Evolutionary conservation across 2,113 vertebrate species (phyloP), one percentile per base, ranked within the genome.

Genomic region (Neofelis nebulosa): DNA sequence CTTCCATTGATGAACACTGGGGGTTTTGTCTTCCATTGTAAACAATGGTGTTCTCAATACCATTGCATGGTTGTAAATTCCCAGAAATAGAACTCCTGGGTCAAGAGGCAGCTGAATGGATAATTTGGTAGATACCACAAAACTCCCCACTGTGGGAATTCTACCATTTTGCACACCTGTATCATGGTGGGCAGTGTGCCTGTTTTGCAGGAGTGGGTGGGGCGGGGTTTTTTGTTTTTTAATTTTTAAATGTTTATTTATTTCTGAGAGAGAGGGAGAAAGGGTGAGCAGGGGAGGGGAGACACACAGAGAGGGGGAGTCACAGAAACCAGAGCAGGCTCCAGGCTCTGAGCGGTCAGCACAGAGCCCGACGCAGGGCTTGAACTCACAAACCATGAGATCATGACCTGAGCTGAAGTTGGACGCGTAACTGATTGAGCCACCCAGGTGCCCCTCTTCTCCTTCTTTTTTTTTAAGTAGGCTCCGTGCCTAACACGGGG

Each of bases 181-280:
- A 18, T 19, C 16, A 12, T 0, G 15, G 90, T 14, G 29, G 38
- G 25, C 73, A 16, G 36, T 0, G 3, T 10, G 16, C 29, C 29
- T 31, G 27, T 29, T 69, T 78, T 18, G 25, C 2, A 3, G 0
- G 0, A 21, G 57, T 7, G 55, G 16, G 45, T 1, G 16, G 16
- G 55, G 16, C 6, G 21, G 41, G 63, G 21, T 57, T 36, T 84
- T 63, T 69, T 68, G 31, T 31, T 31, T 6, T 74, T 7, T 38
- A 2, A 27, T 29, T 76, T 7, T 41, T 23, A 61, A 61, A 23
- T 23, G 57, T 61, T 61, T 45, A 45, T 45, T 50, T 61, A 61
- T 61, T 61, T 61, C 23, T 23, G 57, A 61, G 57, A 23, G 57
- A 61, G 55, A 57, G 55, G 19, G 55, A 21, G 50, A 50, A 14